Conservation (phyloP, 2,888 invertebrate species). For the Cryptus viduatorius region DNA sequence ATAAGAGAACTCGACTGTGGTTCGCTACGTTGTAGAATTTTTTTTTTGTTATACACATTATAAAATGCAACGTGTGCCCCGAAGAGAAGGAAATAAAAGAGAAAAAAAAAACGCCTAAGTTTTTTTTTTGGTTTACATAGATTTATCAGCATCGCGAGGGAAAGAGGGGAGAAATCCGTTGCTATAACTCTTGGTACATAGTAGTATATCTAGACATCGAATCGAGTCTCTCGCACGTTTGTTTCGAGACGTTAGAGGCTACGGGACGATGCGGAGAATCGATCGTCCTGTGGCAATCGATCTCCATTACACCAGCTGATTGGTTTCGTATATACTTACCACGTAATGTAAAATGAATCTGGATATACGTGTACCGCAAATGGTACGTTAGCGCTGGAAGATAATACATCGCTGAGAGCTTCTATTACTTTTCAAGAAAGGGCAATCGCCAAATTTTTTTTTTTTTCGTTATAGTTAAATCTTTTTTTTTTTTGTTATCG, state of each 20-base stretch:
- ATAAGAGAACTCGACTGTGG: slow-evolving; percentile 73
- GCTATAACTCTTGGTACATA: slow-evolving; percentile 18
- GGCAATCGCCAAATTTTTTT: neutral
- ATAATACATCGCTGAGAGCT: neutral
- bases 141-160: slow-evolving; percentile 2
- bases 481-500: neutral
- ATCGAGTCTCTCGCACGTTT: slow-evolving; percentile 52
- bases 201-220: slow-evolving; percentile 40
- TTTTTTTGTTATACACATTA: slow-evolving; percentile 10
- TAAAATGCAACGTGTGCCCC: slow-evolving; percentile 28
- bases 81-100: slow-evolving; percentile 1
- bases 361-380: slow-evolving; percentile 51
- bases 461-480: neutral
- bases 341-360: slow-evolving; percentile 32
- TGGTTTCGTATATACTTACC: slow-evolving; percentile 72
- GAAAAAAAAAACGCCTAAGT: neutral
- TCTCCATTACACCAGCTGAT: slow-evolving; percentile 81
- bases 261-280: slow-evolving; percentile 32
- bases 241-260: slow-evolving; percentile 16
- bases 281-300: slow-evolving; percentile 79
- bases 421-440: slow-evolving; percentile 5
- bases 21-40: slow-evolving; percentile 31
- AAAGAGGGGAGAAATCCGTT: neutral
- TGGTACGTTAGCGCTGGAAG: slow-evolving; percentile 26
- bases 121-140: neutral